Percentiles rank a stretch among this genome's conserved stretches.
Evolutionary conservation across 35 echinoderm and acorn worm species (phyloP).

Genomic region (Amphiura filiformis): DNA sequence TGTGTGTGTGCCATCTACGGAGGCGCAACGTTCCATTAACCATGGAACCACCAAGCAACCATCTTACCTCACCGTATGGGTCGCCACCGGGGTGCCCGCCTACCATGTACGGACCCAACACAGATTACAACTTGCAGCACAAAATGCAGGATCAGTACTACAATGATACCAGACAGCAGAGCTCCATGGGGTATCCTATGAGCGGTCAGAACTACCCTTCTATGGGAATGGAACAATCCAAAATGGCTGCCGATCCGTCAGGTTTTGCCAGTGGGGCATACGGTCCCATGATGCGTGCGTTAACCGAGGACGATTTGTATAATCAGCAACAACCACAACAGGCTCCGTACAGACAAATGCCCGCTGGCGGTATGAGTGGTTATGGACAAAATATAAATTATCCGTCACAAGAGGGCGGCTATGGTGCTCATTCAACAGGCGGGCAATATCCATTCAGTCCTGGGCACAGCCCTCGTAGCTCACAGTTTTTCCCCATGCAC

Average conservation of each 20-base stretch:
- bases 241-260: constrained; percentile 22
- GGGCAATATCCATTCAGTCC: constrained; percentile 60
- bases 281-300: constrained; percentile 85
- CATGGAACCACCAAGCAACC: not conserved
- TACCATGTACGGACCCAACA: not conserved
- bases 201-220: constrained; percentile 16
- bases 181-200: not conserved
- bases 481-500: constrained; percentile 44
- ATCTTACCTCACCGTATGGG: not conserved
- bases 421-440: not conserved
- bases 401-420: not conserved
- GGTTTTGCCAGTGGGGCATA: constrained; percentile 18
- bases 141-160: constrained; percentile 34
- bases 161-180: not conserved
- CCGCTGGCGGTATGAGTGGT: not conserved
- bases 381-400: constrained; percentile 26
- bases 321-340: constrained; percentile 16
- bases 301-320: constrained; percentile 69
- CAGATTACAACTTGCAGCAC: not conserved
- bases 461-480: constrained; percentile 25
- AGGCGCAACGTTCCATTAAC: no score
- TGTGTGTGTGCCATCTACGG: no score
- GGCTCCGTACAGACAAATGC: constrained; percentile 4
- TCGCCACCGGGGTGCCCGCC: not conserved
- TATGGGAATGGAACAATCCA: constrained; percentile 37